Evolutionary conservation across 2,888 invertebrate species (phyloP), one percentile per base, ranked within the genome.

Genomic region (Gymnoscelis rufifasciata): DNA sequence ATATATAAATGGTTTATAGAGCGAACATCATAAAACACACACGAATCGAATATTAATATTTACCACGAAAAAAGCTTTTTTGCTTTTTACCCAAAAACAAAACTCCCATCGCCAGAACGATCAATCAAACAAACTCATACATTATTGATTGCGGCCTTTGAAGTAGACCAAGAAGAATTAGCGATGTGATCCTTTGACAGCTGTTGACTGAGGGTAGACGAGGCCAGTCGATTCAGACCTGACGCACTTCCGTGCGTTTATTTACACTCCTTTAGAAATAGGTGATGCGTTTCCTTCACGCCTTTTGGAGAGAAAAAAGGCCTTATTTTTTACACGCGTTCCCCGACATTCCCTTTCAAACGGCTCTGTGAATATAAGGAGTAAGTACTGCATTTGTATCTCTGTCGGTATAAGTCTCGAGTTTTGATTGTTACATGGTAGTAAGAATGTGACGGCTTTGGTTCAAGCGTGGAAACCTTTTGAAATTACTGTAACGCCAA

Each of bases 251-350:
- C 69, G 73, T 79, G 81, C 83, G 83, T 83, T 70, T 84, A 83
- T 83, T 83, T 83, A 76, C 83, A 61, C 65, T 74, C 65, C 80
- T 79, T 83, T 83, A 73, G 78, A 83, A 80, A 74, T 66, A 80
- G 81, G 77, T 79, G 80, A 80, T 78, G 80, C 79, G 78, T 76
- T 68, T 72, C 68, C 69, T 78, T 77, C 74, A 73, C 78, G 76
- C 74, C 74, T 68, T 70, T 71, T 68, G 68, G 63, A 65, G 57
- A 59, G 60, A 72, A 78, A 74, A 74, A 67, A 64, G 65, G 65
- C 67, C 31, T 66, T 47, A 66, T 73, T 76, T 73, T 68, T 74
- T 79, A n/a, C 74, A 74, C 76, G 74, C 72, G 53, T 66, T 67
- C 64, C 58, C 57, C 59, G 50, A 51, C 53, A 19, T 62, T 54